phyloP scores from a whole-genome alignment of 2,888 invertebrate genomes.

The Clanis bilineata region DNA sequence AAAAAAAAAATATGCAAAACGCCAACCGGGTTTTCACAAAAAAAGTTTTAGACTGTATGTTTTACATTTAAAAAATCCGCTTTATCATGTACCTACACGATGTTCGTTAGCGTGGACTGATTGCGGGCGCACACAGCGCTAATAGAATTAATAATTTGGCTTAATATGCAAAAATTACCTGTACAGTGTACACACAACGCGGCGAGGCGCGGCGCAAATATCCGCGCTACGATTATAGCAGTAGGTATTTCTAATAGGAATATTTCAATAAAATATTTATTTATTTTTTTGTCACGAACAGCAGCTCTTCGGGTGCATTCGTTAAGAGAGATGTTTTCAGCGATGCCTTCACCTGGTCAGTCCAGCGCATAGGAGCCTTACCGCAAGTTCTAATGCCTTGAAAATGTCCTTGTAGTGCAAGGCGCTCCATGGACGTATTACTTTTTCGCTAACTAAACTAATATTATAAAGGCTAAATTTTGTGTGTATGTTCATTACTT shows the following conservation, averaged over 20 bases:
- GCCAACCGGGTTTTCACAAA: not conserved
- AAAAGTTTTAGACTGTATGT: not conserved
- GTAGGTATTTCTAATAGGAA: not conserved
- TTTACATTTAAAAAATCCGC: slow-evolving; percentile 1
- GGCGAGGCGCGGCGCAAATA: slow-evolving; percentile 2
- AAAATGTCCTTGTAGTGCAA: too few relatives aligned
- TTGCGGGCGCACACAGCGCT: slow-evolving; percentile 25
- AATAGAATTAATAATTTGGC: slow-evolving; percentile 24
- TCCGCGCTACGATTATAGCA: not conserved
- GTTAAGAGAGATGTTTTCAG: too few relatives aligned
- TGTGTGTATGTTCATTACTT: too few relatives aligned
- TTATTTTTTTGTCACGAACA: too few relatives aligned
- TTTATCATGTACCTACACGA: slow-evolving; percentile 10
- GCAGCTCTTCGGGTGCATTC: too few relatives aligned
- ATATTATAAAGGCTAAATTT: too few relatives aligned
- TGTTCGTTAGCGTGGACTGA: slow-evolving; percentile 32
- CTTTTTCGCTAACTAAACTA: too few relatives aligned
- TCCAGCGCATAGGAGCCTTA: too few relatives aligned
- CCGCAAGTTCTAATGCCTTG: too few relatives aligned
- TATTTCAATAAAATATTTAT: not conserved
- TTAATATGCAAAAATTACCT: slow-evolving; percentile 8
- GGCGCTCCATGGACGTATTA: too few relatives aligned
- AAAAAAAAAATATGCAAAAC: not conserved
- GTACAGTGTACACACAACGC: not conserved
- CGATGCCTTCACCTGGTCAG: too few relatives aligned